Evolutionary conservation across 2,797 vertebrate species (phyloP), one percentile per base, ranked within the genome.

Genomic region (Falco concolor): DNA sequence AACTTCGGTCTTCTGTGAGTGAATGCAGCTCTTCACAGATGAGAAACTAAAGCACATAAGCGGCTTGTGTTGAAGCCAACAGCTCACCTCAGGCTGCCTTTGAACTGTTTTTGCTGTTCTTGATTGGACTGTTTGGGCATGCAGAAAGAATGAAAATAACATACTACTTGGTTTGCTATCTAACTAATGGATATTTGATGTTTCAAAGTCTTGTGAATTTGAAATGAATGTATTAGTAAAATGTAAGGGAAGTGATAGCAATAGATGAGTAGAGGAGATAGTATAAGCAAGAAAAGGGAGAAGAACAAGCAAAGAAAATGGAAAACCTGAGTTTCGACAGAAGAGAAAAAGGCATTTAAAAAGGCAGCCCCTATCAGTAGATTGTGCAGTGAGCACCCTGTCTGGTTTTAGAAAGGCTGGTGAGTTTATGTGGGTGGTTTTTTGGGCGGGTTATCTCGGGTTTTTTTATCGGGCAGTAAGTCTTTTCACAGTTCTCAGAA

Each of bases 131-230:
- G 89, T 76, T 89, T 53, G 74, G 40, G 59, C 90, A 93, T 84
- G 92, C 70, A 79, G 88, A 94, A 93, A 34, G 80, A 87, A 72
- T 79, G 67, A 82, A 90, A 89, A 56, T 63, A 78, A 52, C 38
- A 0, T 64, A 40, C 24, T 86, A 49, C 65, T 89, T 73, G 30
- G 44, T 89, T 95, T 93, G 68, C 59, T 69, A 1, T 87, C 47
- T 67, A 50, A 59, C 92, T 96, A 96, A 96, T 93, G 93, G 80
- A 76, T 87, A 34, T 92, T 82, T 92, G 84, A 63, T 95, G 90
- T 96, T 95, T 89, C 44, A 15, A 22, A 87, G 67, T 49, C 67
- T 47, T 90, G 40, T 79, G 93, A 83, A 53, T 89, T 90, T 79
- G 52, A 77, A 92, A 60, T 84, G 16, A 56, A 53, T n/a, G 57